These are phyloP conservation scores for Panurus biarmicus DNA, from an alignment of 2,113 vertebrate genomes.

Conservation along the genomic window DNA sequence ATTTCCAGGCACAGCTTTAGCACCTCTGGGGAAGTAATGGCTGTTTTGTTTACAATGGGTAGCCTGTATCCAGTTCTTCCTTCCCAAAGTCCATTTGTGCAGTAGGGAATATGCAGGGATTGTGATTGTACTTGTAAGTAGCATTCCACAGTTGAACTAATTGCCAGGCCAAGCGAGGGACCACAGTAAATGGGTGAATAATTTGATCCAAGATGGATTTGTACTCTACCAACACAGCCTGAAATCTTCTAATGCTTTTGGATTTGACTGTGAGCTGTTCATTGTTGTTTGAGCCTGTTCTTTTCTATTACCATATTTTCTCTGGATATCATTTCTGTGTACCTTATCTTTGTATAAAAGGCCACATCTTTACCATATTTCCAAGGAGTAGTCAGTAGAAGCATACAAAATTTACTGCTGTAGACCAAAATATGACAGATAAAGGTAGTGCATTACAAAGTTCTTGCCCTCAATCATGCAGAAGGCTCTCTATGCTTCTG, in stretches of 20 bases:
- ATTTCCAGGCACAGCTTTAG: not conserved
- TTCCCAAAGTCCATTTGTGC: not conserved
- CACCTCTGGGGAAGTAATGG: not conserved
- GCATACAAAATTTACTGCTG: slow-evolving; percentile 26
- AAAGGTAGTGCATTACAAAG: slow-evolving; percentile 45
- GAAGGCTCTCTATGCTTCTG: not conserved
- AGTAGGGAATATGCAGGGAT: not conserved
- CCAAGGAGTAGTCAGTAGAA: not conserved
- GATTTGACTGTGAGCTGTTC: slow-evolving; percentile 42
- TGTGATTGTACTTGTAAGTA: not conserved
- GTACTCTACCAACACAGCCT: slow-evolving; percentile 33
- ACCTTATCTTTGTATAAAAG: slow-evolving; percentile 45
- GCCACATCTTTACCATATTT: slow-evolving; percentile 39
- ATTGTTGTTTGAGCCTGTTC: slow-evolving; percentile 45
- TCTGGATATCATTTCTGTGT: slow-evolving; percentile 19
- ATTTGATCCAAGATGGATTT: slow-evolving; percentile 50
- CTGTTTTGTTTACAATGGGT: not conserved
- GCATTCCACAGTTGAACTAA: slow-evolving; percentile 49
- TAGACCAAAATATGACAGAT: slow-evolving; percentile 33
- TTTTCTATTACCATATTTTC: slow-evolving; percentile 55
- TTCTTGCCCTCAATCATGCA: slow-evolving; percentile 48
- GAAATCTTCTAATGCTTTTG: slow-evolving; percentile 53
- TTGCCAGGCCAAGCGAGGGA: slow-evolving; percentile 6
- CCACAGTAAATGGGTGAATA: slow-evolving; percentile 39
- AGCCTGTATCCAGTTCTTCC: not conserved